Conservation (phyloP, 2,888 invertebrate species). For the Nysson spinosus region DNA sequence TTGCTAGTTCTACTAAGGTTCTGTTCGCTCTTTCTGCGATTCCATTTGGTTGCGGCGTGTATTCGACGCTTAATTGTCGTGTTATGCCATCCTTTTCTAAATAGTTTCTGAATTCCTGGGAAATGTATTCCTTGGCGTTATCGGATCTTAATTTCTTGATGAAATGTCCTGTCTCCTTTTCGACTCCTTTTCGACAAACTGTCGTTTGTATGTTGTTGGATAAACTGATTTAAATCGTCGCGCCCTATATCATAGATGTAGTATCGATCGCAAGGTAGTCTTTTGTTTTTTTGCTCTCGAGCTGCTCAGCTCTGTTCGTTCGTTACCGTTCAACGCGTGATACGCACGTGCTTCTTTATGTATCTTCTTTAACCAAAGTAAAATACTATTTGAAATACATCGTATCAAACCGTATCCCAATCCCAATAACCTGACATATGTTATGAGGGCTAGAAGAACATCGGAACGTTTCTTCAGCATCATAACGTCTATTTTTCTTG, state of each 20-base stretch:
- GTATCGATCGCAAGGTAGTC: no score
- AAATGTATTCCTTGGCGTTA: constrained; percentile 45
- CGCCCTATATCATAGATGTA: no score
- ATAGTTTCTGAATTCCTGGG: constrained; percentile 27
- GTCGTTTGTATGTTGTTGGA: no score
- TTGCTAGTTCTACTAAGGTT: constrained; percentile 60
- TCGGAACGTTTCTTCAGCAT: constrained; percentile 26
- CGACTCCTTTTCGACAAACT: constrained; percentile 19
- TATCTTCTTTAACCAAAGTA: no score
- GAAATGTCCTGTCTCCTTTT: constrained; percentile 33
- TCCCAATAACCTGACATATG: no score
- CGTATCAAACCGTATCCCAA: no score
- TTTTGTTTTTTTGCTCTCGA: no score
- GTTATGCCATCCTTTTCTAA: constrained; percentile 29
- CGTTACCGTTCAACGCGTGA: no score
- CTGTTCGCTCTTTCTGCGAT: constrained; percentile 61
- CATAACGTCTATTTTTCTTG: constrained; percentile 17
- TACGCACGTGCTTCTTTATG: no score
- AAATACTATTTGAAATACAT: no score
- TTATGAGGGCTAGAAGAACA: constrained; percentile 19
- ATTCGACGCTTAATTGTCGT: constrained; percentile 46
- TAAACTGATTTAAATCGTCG: no score
- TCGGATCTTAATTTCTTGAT: constrained; percentile 37
- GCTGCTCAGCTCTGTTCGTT: no score
- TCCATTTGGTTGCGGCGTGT: constrained; percentile 65